Evolutionary conservation across 2,888 invertebrate genomes (phyloP).

Genomic region (Tinea semifulvella): DNA sequence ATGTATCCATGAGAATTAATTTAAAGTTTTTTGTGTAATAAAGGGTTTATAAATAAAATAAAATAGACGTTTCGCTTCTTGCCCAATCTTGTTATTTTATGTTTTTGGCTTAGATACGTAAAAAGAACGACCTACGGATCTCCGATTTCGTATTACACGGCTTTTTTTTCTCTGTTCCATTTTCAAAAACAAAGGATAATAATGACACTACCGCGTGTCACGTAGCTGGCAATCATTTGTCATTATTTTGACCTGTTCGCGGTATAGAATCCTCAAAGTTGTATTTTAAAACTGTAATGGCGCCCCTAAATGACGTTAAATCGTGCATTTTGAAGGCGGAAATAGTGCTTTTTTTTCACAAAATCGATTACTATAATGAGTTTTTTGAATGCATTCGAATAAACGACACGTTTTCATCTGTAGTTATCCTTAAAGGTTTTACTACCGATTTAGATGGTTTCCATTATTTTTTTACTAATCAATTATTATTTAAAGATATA

Average conservation of each 20-base stretch:
- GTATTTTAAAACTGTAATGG: conserved; percentile 44
- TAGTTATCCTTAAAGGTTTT: too few relatives aligned
- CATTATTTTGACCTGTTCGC: conserved; percentile 35
- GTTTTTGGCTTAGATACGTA: too few relatives aligned
- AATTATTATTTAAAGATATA: too few relatives aligned
- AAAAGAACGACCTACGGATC: conserved; percentile 3
- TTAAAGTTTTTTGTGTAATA: too few relatives aligned
- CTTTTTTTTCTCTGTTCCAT: conserved; percentile 6
- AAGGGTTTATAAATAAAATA: too few relatives aligned
- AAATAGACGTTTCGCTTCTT: too few relatives aligned
- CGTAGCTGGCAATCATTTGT: conserved; percentile 43
- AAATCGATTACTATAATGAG: conserved; percentile 47
- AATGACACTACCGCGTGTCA: conserved; percentile 55
- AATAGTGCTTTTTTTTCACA: conserved; percentile 35
- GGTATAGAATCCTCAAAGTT: conserved; percentile 32
- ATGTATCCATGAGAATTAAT: too few relatives aligned
- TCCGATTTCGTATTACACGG: neutral
- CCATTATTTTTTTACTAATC: too few relatives aligned
- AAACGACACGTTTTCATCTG: conserved; percentile 31
- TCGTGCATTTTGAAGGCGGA: conserved; percentile 48
- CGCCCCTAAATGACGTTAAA: conserved; percentile 46
- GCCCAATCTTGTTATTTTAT: conserved; percentile 9
- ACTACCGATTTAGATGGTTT: too few relatives aligned
- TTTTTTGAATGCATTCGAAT: conserved; percentile 23
- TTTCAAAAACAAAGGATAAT: conserved; percentile 30